These are phyloP conservation scores for Enhydra lutris DNA, from an alignment of 2,113 vertebrate species.

Conservation along the genomic window DNA sequence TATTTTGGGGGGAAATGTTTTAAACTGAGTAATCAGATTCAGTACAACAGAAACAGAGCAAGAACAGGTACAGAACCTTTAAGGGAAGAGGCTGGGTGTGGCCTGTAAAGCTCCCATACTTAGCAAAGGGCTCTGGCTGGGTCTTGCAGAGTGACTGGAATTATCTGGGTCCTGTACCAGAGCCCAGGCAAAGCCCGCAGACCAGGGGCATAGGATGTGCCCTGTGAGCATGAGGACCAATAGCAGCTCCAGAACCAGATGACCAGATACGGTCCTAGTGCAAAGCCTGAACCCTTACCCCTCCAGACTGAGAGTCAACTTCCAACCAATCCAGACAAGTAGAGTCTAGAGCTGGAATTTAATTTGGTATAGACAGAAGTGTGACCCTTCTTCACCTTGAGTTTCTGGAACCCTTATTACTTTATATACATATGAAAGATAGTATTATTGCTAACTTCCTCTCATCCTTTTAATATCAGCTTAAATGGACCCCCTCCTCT, in stretches of 20 bases:
- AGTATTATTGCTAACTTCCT: background rate
- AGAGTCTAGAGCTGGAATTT: background rate
- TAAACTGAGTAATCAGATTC: conserved; percentile 25
- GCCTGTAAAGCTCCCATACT: background rate
- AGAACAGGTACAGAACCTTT: background rate
- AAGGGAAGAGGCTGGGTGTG: background rate
- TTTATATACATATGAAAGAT: background rate
- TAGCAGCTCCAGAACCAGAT: background rate
- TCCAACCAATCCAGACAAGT: background rate
- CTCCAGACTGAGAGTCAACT: background rate
- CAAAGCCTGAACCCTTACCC: background rate
- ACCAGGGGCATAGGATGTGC: background rate
- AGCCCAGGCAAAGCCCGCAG: background rate
- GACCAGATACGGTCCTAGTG: background rate
- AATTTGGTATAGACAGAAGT: conserved; percentile 2
- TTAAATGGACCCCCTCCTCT: background rate
- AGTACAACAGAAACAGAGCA: conserved; percentile 1
- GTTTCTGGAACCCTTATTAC: background rate
- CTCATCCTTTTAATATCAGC: conserved; percentile 27
- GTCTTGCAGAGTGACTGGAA: background rate
- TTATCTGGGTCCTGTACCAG: background rate
- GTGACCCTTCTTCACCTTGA: background rate
- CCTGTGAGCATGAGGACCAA: background rate
- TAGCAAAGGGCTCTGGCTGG: background rate
- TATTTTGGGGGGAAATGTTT: background rate